Base-by-base conservation (phyloP, 2,797 vertebrate genomes). In the Mus caroli region DNA sequence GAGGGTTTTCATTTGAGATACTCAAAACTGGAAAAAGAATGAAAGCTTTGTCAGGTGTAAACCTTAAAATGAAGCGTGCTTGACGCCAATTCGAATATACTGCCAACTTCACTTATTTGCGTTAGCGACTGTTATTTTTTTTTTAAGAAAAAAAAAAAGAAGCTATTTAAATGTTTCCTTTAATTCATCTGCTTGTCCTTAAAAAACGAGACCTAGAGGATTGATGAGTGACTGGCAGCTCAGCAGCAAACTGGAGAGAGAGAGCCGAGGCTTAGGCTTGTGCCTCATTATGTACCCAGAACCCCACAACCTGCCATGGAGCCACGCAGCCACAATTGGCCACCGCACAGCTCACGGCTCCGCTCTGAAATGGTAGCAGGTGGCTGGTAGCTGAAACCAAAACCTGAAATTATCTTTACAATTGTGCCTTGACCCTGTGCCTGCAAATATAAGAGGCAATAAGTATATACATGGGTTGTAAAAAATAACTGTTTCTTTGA, bases 41-140 rank as follows among this genome's bases (percentile, higher is more conserved):
- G 88, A 92, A 94, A 86, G 56, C 62, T 96, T 96, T 96, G 96
- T 95, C 96, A 97, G 84, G 93, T 95, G 67, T 78, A 97, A 97
- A 97, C 71, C 69, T 96, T 80, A 64, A 73, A 93, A 93, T 96
- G 90, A 96, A 95, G 87, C 91, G 69, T 86, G 54, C 50, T 78
- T 34, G 40, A 52, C 95, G 88, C 95, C 92, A 97, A 85, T 43
- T 95, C 88, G 46, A 77, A 67, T 71, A 19, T 34, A 88, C 78
- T 94, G 92, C 93, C 96, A 96, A 96, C 94, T 83, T 89, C 92
- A 84, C 83, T 90, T 97, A 91, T 96, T 79, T 93, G 86, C 83
- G 73, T 89, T 94, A 88, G 95, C 37, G 75, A 95, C 67, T 91
- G 43, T n/a, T 67, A n/a, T 75, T 76, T 43, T 75, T 73, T 67